Evolutionary conservation across 1,140 invertebrate genomes (phyloP), one percentile per base, ranked within the genome.

Genomic region (Camponotus pennsylvanicus): DNA sequence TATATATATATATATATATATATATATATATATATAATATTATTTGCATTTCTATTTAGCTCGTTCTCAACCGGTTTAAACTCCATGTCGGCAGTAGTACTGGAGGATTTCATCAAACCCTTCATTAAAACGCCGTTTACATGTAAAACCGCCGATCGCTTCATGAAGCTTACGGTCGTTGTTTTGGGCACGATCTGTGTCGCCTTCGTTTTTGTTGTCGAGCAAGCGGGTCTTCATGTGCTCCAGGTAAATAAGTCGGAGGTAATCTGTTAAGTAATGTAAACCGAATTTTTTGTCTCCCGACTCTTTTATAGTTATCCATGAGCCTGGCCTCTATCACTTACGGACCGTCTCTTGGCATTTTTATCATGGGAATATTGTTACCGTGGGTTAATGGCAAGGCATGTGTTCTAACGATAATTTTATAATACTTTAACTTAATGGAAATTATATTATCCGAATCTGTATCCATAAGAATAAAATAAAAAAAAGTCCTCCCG

Each of bases 11-110:
- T 27, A 27, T 27, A 27, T 27, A 27, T 27, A 27, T 27, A 27
- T 27, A 27, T 27, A 27, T 27, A 21, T 21, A 21, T 21, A 21
- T 21, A 21, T 21, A 21, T 21, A 70, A 70, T 15, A 79, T 79
- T 70, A 32, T 83, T 34, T 18, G 21, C 0, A 1, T 21, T 11
- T 80, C 27, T 94, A 94, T 94, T 27, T 91, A 99, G 98, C 94
- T 99, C 98, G 0, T 95, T 99, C 11, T 99, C 98, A 1, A 99
- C 98, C 8, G 98, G 98, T 0, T 94, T 99, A 5, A 99, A 99
- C 92, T 98, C 98, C 0, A 97, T 99, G 95, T 97, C 98, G 1
- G 98, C 98, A 11, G 97, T 99, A 13, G 97, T 99, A 75, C 95
- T 99, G 9, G 97, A 99, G 91, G 98, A 98, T 87, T 97, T 97